Evolutionary conservation across 2,113 vertebrate species (phyloP).

Genomic region (Nycticryphes semicollaris): DNA sequence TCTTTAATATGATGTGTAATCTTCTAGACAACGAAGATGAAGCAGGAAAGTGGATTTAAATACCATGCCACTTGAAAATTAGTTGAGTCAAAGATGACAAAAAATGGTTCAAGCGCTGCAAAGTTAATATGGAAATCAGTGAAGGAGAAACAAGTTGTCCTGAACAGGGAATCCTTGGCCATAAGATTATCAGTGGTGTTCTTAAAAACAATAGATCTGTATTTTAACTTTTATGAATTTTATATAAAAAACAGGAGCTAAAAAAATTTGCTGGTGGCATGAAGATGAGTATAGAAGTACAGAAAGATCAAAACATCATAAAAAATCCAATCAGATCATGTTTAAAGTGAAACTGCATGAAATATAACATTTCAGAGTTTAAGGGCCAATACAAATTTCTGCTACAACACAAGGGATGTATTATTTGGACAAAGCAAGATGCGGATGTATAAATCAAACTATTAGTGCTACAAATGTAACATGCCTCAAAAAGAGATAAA

Average conservation of each 20-base stretch:
- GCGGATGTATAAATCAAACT: background rate
- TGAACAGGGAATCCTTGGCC: background rate
- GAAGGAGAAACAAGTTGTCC: background rate
- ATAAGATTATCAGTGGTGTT: background rate
- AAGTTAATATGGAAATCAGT: background rate
- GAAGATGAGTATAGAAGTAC: background rate
- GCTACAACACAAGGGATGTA: background rate
- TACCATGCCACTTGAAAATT: background rate
- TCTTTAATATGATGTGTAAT: background rate
- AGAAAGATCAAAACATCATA: background rate
- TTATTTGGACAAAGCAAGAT: background rate
- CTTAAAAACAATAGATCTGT: background rate
- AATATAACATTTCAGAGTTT: background rate
- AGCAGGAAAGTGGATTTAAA: background rate
- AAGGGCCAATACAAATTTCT: background rate
- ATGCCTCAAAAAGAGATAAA: background rate
- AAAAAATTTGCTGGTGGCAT: background rate
- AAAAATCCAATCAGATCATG: background rate
- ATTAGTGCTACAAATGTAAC: background rate
- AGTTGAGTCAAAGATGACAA: background rate
- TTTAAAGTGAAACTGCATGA: background rate
- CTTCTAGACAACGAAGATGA: background rate
- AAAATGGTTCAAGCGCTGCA: background rate
- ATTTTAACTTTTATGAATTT: background rate
- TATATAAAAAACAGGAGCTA: background rate